Conservation (phyloP, 2,113 vertebrate genomes). For the Notarius quadriscutis region DNA sequence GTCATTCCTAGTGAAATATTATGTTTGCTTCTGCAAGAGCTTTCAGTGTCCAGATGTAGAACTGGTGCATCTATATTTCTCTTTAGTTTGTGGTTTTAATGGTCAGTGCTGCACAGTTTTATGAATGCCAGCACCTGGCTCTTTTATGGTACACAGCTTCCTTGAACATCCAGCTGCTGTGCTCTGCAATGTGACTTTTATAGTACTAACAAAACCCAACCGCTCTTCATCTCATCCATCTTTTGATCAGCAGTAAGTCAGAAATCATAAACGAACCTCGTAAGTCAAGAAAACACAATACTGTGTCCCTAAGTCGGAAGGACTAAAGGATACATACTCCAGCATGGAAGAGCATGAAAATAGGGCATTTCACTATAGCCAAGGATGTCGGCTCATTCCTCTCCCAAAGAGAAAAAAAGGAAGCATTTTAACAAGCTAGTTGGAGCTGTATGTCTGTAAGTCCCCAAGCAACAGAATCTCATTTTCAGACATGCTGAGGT, state of each 20-base stretch:
- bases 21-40: neutral
- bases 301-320: constrained; percentile 34
- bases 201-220: constrained; percentile 14
- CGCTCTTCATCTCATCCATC: neutral
- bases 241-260: constrained; percentile 38
- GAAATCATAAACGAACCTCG: constrained; percentile 35
- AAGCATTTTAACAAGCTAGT: constrained; percentile 49
- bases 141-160: constrained; percentile 25
- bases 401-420: constrained; percentile 39
- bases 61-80: neutral
- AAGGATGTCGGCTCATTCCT: constrained; percentile 43
- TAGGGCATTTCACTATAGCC: constrained; percentile 45
- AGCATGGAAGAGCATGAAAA: constrained; percentile 28
- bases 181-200: constrained; percentile 4
- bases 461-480: constrained; percentile 54
- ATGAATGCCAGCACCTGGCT: constrained; percentile 35
- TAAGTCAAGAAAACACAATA: constrained; percentile 16
- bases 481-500: constrained; percentile 58
- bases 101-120: constrained; percentile 22
- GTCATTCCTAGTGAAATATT: neutral
- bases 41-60: neutral
- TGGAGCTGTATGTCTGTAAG: constrained; percentile 50
- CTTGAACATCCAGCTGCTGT: constrained; percentile 28
- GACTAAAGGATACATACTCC: constrained; percentile 32
- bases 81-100: constrained; percentile 23